A percentile compares a stretch with the other conserved stretches of the same genome.
Conservation (phyloP, 2,797 vertebrate genomes). For the Coranthus polyacanthus region DNA sequence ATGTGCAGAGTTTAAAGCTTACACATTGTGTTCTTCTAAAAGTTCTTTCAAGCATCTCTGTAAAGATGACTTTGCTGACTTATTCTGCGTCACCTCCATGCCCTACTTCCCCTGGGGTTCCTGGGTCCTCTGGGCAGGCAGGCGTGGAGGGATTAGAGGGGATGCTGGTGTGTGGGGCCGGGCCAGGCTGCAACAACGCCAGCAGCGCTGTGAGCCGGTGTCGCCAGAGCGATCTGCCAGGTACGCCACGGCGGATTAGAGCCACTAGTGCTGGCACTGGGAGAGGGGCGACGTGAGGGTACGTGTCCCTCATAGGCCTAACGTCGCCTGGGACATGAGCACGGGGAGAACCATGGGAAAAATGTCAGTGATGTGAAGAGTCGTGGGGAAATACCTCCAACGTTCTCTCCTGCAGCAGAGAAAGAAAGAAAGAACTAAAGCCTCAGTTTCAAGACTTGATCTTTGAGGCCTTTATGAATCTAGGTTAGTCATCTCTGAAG, state of each 20-base stretch:
- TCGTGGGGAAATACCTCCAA: neutral
- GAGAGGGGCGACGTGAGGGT: constrained; percentile 71
- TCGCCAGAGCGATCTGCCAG: constrained; percentile 89
- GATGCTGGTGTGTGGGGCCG: constrained; percentile 81
- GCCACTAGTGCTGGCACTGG: constrained; percentile 78
- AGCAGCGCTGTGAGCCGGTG: constrained; percentile 84
- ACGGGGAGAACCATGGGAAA: constrained; percentile 51
- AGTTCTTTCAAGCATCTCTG: too few species aligned
- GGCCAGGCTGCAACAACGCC: constrained; percentile 75
- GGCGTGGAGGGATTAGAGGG: constrained; percentile 76
- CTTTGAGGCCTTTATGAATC: constrained; percentile 3
- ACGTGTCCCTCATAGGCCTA: constrained; percentile 45
- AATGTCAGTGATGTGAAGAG: neutral
- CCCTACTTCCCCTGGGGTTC: constrained; percentile 75
- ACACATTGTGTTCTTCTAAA: too few species aligned
- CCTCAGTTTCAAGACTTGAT: neutral
- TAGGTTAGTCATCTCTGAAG: neutral
- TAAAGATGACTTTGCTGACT: constrained; percentile 46
- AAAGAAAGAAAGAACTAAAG: neutral
- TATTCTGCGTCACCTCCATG: constrained; percentile 83
- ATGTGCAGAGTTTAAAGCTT: too few species aligned
- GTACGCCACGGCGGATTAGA: constrained; percentile 90
- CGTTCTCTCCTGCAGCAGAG: neutral
- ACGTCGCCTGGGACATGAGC: constrained; percentile 25
- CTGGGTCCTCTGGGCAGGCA: constrained; percentile 43